phyloP scores from a whole-genome alignment of 2,797 vertebrate genomes.

The Sphenodon punctatus region DNA sequence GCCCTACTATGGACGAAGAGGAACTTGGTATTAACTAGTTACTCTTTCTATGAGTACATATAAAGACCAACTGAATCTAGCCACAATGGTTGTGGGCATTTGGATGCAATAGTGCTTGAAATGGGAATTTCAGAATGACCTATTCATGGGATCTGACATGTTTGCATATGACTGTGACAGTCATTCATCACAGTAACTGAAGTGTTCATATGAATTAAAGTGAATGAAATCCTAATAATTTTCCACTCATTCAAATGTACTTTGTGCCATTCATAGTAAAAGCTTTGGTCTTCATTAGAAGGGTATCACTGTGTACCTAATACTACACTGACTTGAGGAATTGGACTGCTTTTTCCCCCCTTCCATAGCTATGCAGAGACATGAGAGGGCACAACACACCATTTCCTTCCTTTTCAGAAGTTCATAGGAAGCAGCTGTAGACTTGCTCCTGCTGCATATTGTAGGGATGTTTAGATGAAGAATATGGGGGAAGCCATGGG shows the following conservation, averaged over 20 bases:
- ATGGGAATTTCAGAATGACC: not conserved
- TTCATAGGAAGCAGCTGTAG: not conserved
- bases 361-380: not conserved
- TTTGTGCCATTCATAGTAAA: not conserved
- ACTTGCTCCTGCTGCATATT: fast-evolving
- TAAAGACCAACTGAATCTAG: not conserved
- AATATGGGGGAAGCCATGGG: too few relatives aligned
- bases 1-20: slow-evolving; percentile 57
- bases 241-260: not conserved
- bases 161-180: slow-evolving; percentile 4
- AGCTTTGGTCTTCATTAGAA: too few relatives aligned
- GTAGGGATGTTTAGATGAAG: too few relatives aligned
- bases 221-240: not conserved
- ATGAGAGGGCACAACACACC: not conserved
- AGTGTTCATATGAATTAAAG: not conserved
- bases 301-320: fast-evolving
- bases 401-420: not conserved
- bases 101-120: not conserved
- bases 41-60: not conserved
- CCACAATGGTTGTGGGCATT: not conserved
- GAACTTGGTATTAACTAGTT: slow-evolving; percentile 43
- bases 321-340: not conserved
- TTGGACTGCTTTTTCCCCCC: not conserved
- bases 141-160: fast-evolving
- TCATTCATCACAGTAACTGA: not conserved